Conservation (phyloP, 1,140 invertebrate species). For the Drosophila albomicans region DNA sequence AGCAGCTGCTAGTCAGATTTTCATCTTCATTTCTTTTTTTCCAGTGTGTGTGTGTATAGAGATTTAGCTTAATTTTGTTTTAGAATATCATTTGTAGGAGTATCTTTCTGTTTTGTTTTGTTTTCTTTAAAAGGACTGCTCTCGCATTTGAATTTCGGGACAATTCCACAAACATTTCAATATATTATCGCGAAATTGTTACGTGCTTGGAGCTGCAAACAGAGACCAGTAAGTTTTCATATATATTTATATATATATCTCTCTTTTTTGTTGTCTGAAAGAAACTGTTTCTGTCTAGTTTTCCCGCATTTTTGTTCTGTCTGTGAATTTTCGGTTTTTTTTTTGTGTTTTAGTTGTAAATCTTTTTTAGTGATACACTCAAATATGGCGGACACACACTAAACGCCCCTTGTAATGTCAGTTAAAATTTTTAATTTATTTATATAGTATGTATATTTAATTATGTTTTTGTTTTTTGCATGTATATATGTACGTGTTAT, state of each 20-base stretch:
- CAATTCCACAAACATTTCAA: background rate
- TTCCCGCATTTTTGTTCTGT: slow-evolving; percentile 11
- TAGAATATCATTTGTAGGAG: slow-evolving; percentile 78
- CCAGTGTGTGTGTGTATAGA: slow-evolving; percentile 27
- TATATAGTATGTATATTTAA: slow-evolving; percentile 57
- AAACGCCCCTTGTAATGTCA: slow-evolving; percentile 56
- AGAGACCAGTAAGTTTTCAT: background rate
- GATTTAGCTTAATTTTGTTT: slow-evolving; percentile 64
- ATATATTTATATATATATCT: background rate
- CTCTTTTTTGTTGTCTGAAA: slow-evolving; percentile 24
- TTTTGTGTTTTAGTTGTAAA: slow-evolving; percentile 21
- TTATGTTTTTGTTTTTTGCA: slow-evolving; percentile 58
- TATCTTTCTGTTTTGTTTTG: slow-evolving; percentile 52
- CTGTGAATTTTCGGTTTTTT: slow-evolving; percentile 3
- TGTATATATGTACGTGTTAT: slow-evolving; percentile 78
- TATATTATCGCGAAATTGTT: background rate
- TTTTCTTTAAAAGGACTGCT: slow-evolving; percentile 19
- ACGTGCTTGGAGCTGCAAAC: background rate
- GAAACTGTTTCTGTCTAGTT: slow-evolving; percentile 29
- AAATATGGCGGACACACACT: slow-evolving; percentile 37
- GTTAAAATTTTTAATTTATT: slow-evolving; percentile 68
- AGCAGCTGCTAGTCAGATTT: slow-evolving; percentile 34
- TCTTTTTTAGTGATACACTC: slow-evolving; percentile 51
- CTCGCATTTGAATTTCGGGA: background rate
- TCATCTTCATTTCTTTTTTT: slow-evolving; percentile 1